These are phyloP conservation scores for Drosophila anceps DNA, from an alignment of 2,888 invertebrate species.

Conservation along the genomic window DNA sequence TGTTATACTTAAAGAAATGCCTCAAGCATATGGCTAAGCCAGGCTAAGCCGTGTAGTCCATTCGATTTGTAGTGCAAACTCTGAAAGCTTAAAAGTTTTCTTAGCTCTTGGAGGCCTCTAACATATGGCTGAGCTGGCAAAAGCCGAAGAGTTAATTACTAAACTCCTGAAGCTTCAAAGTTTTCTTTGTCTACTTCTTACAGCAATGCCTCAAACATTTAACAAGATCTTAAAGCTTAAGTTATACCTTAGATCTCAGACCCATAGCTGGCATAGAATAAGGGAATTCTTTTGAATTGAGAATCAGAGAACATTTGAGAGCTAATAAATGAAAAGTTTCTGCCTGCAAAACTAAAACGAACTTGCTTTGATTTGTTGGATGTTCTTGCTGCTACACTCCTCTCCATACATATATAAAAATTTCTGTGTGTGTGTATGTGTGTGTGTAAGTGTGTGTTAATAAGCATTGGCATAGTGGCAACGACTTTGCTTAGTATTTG, in stretches of 20 bases:
- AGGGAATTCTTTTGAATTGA: not conserved
- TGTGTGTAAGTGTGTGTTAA: constrained; percentile 61
- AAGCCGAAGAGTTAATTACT: no score
- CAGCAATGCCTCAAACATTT: not conserved
- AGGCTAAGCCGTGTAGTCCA: no score
- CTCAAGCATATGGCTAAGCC: no score
- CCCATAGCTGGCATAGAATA: not conserved
- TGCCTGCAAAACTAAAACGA: constrained; percentile 3
- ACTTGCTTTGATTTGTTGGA: constrained; percentile 33
- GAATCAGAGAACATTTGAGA: not conserved
- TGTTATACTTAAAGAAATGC: no score
- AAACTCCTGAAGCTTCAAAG: not conserved
- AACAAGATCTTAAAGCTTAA: not conserved
- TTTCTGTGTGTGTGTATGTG: constrained; percentile 3
- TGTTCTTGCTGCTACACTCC: constrained; percentile 28
- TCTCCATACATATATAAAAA: not conserved
- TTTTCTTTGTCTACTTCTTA: not conserved
- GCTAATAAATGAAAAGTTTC: not conserved
- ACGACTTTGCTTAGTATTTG: constrained; percentile 76
- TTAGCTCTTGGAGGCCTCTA: no score
- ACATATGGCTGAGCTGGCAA: no score
- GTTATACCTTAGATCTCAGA: no score
- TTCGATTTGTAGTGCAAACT: no score
- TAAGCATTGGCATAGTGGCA: constrained; percentile 75
- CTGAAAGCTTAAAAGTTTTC: no score